Conservation (phyloP, 2,888 invertebrate species). For the Calameuta pallipes region DNA sequence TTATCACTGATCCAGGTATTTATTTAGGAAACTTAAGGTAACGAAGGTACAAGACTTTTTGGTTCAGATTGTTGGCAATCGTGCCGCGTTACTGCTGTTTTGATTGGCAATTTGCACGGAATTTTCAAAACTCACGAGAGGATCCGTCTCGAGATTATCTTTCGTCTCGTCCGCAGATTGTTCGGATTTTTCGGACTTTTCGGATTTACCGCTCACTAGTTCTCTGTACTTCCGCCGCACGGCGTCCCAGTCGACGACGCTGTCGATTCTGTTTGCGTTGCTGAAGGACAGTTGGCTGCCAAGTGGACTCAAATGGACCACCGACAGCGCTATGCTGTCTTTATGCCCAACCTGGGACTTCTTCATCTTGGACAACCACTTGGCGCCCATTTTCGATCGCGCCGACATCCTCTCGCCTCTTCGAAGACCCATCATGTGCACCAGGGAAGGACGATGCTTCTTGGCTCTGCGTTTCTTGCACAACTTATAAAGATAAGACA, state of each 20-base stretch:
- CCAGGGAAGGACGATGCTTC: constrained; percentile 84
- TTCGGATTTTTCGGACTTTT: constrained; percentile 68
- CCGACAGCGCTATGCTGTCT: constrained; percentile 81
- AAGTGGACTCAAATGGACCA: constrained; percentile 84
- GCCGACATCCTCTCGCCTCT: constrained; percentile 79
- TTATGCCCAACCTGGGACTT: constrained; percentile 86
- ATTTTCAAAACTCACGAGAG: constrained; percentile 35
- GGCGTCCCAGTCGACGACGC: constrained; percentile 91
- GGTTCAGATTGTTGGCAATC: constrained; percentile 28
- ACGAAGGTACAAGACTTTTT: constrained; percentile 23
- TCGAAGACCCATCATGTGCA: constrained; percentile 83
- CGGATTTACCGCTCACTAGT: constrained; percentile 74
- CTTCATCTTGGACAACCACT: constrained; percentile 90
- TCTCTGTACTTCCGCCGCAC: constrained; percentile 90
- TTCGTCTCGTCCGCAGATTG: constrained; percentile 44
- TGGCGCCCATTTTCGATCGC: constrained; percentile 87
- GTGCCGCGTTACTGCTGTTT: constrained; percentile 30
- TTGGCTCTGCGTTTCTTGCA: constrained; percentile 79
- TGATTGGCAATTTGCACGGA: constrained; percentile 32
- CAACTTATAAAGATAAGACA: constrained; percentile 84
- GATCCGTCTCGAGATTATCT: constrained; percentile 38
- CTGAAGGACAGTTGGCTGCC: constrained; percentile 87
- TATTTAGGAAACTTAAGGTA: constrained; percentile 24
- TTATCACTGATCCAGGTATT: constrained; percentile 16
- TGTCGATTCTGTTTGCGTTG: constrained; percentile 82